Evolutionary conservation across 2,797 vertebrate species (phyloP).

Genomic region (Caiman crocodilus): DNA sequence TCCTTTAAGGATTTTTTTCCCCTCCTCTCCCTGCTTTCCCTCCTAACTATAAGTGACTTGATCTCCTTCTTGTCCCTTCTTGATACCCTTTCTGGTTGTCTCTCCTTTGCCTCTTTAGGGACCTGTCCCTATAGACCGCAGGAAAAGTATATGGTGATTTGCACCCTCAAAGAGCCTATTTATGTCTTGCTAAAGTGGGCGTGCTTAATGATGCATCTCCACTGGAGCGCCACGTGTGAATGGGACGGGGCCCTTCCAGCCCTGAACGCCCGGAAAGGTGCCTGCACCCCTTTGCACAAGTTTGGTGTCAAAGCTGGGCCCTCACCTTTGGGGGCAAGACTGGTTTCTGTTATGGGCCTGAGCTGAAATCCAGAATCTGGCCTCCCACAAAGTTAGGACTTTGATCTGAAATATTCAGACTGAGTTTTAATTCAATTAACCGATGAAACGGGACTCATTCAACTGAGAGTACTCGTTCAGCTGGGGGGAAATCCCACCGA

Average conservation of each 20-base stretch:
- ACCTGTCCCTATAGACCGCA: not conserved
- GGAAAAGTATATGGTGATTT: not conserved
- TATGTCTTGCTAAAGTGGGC: not conserved
- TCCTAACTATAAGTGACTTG: no score
- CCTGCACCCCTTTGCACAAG: not conserved
- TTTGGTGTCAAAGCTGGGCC: not conserved
- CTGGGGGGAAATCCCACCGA: not conserved
- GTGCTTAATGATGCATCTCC: not conserved
- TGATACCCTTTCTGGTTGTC: no score
- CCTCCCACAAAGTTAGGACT: not conserved
- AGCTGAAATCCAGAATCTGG: not conserved
- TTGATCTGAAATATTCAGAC: not conserved
- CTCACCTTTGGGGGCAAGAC: not conserved
- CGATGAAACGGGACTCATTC: no score
- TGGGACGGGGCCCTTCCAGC: no score
- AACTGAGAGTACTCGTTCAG: not conserved
- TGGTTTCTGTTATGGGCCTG: not conserved
- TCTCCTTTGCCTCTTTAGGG: no score
- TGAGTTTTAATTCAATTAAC: not conserved
- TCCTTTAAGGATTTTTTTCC: not conserved
- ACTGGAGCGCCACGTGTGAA: not conserved
- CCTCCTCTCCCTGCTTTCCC: not conserved
- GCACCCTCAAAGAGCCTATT: not conserved
- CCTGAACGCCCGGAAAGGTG: no score
- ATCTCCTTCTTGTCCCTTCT: no score